phyloP scores from a whole-genome alignment of 2,888 invertebrate species.

The Ernsta delagoae region DNA sequence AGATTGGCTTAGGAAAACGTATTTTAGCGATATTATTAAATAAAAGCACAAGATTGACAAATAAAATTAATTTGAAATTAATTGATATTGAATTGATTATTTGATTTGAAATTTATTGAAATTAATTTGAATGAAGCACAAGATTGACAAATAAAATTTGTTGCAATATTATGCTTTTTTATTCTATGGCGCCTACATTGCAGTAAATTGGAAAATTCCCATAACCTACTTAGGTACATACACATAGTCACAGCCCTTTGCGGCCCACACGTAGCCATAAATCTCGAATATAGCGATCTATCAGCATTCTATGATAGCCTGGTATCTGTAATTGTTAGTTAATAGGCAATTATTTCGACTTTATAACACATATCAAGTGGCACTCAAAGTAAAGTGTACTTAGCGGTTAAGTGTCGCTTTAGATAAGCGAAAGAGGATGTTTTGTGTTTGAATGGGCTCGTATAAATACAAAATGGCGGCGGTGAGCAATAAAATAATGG shows the following conservation, averaged over 20 bases:
- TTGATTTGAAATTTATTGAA: no score
- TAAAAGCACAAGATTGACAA: no score
- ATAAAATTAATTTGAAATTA: no score
- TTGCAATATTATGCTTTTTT: no score
- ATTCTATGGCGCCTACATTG: no score
- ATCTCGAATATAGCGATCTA: constrained; percentile 38
- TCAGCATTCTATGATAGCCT: constrained; percentile 47
- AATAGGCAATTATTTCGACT: constrained; percentile 44
- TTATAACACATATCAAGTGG: constrained; percentile 36
- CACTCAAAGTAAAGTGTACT: constrained; percentile 36
- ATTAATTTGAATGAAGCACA: no score
- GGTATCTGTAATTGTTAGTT: constrained; percentile 57
- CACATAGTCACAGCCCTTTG: neutral
- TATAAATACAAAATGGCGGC: constrained; percentile 34
- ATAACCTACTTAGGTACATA: neutral
- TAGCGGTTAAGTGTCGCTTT: constrained; percentile 36
- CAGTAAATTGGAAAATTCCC: neutral
- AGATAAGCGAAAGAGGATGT: constrained; percentile 38
- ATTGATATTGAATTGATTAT: no score
- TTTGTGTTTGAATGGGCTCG: constrained; percentile 35
- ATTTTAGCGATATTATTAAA: no score
- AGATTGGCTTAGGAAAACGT: no score
- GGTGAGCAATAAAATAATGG: constrained; percentile 21
- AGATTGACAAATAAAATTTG: no score
- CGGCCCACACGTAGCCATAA: constrained; percentile 20